Base-by-base conservation (phyloP, 1,140 invertebrate genomes). In the Rhizoglyphus robini region DNA sequence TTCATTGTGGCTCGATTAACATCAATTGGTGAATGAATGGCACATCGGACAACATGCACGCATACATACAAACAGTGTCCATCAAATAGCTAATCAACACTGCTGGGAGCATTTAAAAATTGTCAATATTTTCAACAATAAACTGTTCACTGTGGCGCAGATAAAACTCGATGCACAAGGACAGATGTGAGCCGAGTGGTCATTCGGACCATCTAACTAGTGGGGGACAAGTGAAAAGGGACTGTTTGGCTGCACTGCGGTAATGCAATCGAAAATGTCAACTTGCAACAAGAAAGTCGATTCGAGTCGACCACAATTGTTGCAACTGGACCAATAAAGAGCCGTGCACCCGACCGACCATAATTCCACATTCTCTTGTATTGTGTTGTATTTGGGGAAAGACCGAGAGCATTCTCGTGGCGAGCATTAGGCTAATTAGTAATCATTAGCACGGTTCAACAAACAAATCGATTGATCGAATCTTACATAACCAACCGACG, bases 221-320 rank as follows among this genome's bases (percentile, higher is more conserved):
- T n/a, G n/a, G n/a, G n/a, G n/a, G n/a, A 49, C 47, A 49, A 15
- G 25, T 23, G 25, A 15, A 49, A 11, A 49, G 5, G 4, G 15
- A 20, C 18, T 49, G 38, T 49, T 15, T 51, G 48, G 48, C 23
- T 2, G 48, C 2, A 27, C 8, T 23, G 15, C 31, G 51, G 51
- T 54, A 54, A 54, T 54, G 51, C 8, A 54, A 54, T 54, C 51
- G 51, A 23, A 54, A 54, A 54, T 54, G 51, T 8, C 8, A 54
- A 11, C 51, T 54, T 54, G 51, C 23, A 8, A 54, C 51, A 23
- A 54, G 51, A 54, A 54, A 5, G 51, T 54, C 31, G 51, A 5
- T 15, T 54, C 23, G 23, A 5, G 15, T 20, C 51, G 20, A 54
- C 51, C 51, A 54, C 8, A 54, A n/a, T n/a, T n/a, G n/a, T n/a